Evolutionary conservation across 35 echinoderm and acorn worm species (phyloP), one percentile per base, ranked within the genome.

Genomic region (Strongylocentrotus purpuratus): DNA sequence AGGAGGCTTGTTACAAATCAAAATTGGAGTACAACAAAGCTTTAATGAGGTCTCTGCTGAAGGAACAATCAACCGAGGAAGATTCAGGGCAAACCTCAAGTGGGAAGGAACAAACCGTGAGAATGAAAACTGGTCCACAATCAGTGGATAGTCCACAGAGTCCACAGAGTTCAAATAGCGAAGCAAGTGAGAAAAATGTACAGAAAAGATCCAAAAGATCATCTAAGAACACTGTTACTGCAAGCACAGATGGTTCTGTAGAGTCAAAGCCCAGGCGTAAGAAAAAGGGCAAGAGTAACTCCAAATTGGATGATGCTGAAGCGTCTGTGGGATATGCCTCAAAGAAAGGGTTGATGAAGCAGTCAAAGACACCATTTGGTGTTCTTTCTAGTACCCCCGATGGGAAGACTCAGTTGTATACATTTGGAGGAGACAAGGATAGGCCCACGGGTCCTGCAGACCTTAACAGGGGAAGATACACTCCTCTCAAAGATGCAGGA

Each of bases 371-470:
- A 46, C 46, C 50, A 45, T 93, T 93, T 58, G 91, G 91, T 50
- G 91, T 93, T 4, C 91, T 93, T 13, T 47, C 45, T 13, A 48
- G 31, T 46, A 48, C 46, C 31, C 31, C 91, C 0, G 91, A 93
- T 55, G 91, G 91, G 46, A 93, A 93, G 48, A 46, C 48, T 93
- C 91, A 93, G n/a, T 50, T 31, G 31, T 93, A 93, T 58, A 47
- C 45, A 33, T 58, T 93, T 93, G 91, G 91, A 47, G 91, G 28
- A 1, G 91, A 93, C 31, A 93, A 46, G 31, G 48, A 93, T 58
- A 58, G 46, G 32, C 2, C 87, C 0, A 15, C 4, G 12, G 41
- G 87, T 89, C 87, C 87, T 45, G 87, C 41, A 46, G 33, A 33
- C 33, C 87, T 89, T 6, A 89, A 31, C 20, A 89, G 25, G 33